These are phyloP conservation scores for Acronicta leporina DNA, from an alignment of 2,888 invertebrate species.

Conservation along the genomic window DNA sequence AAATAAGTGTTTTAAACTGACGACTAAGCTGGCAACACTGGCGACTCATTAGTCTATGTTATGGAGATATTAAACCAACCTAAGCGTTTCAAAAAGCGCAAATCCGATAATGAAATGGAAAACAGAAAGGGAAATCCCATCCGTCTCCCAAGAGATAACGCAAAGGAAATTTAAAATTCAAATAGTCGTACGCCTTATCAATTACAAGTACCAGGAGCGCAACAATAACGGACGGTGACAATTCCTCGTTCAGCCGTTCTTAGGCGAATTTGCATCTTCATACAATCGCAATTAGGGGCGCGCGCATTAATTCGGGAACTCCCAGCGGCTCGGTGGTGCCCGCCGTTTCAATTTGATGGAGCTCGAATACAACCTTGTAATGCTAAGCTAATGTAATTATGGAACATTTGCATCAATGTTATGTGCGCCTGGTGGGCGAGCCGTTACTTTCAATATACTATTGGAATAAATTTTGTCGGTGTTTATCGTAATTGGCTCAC, in stretches of 20 bases:
- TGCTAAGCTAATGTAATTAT: slow-evolving; percentile 73
- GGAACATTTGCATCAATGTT: slow-evolving; percentile 80
- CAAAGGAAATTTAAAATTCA: slow-evolving; percentile 81
- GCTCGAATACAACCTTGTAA: slow-evolving; percentile 73
- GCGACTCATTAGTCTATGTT: too few species aligned
- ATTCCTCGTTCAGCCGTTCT: slow-evolving; percentile 73
- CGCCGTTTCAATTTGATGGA: slow-evolving; percentile 72
- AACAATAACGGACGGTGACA: slow-evolving; percentile 73
- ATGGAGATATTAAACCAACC: too few species aligned
- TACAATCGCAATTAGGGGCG: slow-evolving; percentile 85
- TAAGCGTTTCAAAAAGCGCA: slow-evolving; percentile 56
- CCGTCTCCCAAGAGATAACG: slow-evolving; percentile 64
- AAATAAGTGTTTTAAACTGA: too few species aligned
- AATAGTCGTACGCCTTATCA: slow-evolving; percentile 85
- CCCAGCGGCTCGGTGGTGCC: slow-evolving; percentile 55
- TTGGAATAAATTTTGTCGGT: slow-evolving; percentile 64
- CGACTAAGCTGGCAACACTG: too few species aligned
- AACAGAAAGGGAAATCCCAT: slow-evolving; percentile 71
- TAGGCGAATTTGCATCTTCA: slow-evolving; percentile 85
- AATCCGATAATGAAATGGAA: slow-evolving; percentile 66
- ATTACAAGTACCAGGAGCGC: slow-evolving; percentile 83
- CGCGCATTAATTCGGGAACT: slow-evolving; percentile 57
- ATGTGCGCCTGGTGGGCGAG: slow-evolving; percentile 74
- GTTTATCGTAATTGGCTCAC: slow-evolving; percentile 52
- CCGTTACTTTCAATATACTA: slow-evolving; percentile 77